Base-by-base conservation (phyloP, 2,888 invertebrate species). In the Drosophila longiperda region DNA sequence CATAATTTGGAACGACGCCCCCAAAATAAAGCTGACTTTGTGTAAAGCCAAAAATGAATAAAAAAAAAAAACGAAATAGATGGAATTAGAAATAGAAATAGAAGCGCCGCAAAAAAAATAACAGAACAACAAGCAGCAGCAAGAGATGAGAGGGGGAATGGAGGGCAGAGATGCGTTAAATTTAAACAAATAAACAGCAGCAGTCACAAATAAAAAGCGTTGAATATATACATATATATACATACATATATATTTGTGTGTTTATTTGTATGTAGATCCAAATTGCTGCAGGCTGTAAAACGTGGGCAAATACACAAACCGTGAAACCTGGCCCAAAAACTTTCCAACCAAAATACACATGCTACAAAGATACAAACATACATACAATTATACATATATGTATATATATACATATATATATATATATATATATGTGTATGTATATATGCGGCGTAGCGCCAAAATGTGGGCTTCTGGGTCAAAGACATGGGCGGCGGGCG, bases 181-280 rank as follows among this genome's bases (percentile, higher is more conserved):
- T 87, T 87, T 89, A 89, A 86, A 86, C 86, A 86, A 86, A 86
- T 87, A 89, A 89, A 88, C 90, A 85, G 71, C 78, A 82, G 75
- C 69, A 74, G 85, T 82, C 78, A 66, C 80, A 82, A 89, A 81
- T 78, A 81, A 80, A 89, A 86, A 78, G 63, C 72, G 60, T 29
- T 29, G 52, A 64, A 62, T 38, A 36, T 36, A 15, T 34, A 34
- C 5, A 34, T 12, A 12, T 34, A 34, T 34, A 33, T 33, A 34
- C 5, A 34, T 4, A 15, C 49, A 12, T 49, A 59, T 45, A 42
- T 36, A 33, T 20, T 3, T 50, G 17, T 34, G 26, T 40, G 3
- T 49, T 40, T 49, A 11, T 48, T 45, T 48, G 20, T 57, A 15
- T 53, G 29, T 68, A 52, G 63, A 69, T 33, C 23, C 66, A 68